Conservation (phyloP, 2,797 vertebrate genomes). For the Dromococcyx pavoninus region DNA sequence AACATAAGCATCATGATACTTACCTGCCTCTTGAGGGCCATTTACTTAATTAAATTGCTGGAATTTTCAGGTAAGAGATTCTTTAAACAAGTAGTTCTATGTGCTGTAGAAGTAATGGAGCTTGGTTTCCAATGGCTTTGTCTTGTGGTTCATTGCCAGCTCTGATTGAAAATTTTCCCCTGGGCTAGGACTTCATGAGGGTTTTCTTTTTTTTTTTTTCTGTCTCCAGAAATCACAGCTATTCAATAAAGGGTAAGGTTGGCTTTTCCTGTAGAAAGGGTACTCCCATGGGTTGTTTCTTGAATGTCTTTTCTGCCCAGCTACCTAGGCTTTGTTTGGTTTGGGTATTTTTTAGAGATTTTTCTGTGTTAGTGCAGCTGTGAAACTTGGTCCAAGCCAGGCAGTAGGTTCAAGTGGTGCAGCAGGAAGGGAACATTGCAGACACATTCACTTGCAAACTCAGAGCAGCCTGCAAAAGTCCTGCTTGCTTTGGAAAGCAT, state of each 20-base stretch:
- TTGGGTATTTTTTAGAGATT: background rate
- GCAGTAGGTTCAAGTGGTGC: background rate
- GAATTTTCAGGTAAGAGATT: constrained; percentile 23
- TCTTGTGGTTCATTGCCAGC: constrained; percentile 38
- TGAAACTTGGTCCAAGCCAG: background rate
- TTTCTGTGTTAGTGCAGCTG: background rate
- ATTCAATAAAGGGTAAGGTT: background rate
- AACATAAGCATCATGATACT: constrained; percentile 29
- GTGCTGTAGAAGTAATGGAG: constrained; percentile 16
- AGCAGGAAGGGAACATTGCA: background rate
- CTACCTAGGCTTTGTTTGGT: background rate
- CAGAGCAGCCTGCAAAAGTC: background rate
- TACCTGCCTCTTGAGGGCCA: constrained; percentile 34
- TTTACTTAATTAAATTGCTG: constrained; percentile 60
- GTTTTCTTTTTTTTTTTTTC: background rate
- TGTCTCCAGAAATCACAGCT: background rate
- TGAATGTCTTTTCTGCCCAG: constrained; percentile 19
- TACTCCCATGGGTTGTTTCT: background rate
- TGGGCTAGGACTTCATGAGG: background rate
- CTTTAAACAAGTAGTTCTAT: constrained; percentile 24
- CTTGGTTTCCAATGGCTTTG: constrained; percentile 37
- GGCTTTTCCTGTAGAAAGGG: background rate
- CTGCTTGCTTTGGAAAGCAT: background rate
- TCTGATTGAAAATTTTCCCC: constrained; percentile 34
- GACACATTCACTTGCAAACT: background rate